phyloP scores from a whole-genome alignment of 2,888 invertebrate species.

The Philhelius pedissequus region DNA sequence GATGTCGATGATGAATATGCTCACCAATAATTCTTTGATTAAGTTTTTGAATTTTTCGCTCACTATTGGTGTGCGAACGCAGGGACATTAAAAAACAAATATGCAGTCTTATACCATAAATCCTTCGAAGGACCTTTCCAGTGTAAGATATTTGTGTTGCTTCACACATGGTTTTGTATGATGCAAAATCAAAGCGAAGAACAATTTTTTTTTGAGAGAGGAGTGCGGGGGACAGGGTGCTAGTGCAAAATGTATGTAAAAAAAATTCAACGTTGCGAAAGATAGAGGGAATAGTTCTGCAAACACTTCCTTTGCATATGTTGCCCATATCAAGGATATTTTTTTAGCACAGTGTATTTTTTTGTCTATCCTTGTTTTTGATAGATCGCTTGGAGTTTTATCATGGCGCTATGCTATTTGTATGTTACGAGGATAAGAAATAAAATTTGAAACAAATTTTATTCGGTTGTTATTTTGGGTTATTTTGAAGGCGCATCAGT shows the following conservation, averaged over 20 bases:
- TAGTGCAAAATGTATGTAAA: conserved; percentile 22
- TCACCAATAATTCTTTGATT: conserved; percentile 64
- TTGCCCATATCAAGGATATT: conserved; percentile 32
- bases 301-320: conserved; percentile 58
- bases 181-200: conserved; percentile 46
- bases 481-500: neutral
- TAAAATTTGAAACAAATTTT: conserved; percentile 61
- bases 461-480: conserved; percentile 47
- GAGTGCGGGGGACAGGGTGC: neutral
- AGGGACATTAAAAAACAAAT: neutral
- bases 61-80: no score
- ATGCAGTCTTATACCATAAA: conserved; percentile 35
- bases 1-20: conserved; percentile 50
- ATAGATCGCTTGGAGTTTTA: conserved; percentile 46
- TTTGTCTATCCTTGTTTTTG: neutral
- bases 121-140: conserved; percentile 23
- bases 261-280: conserved; percentile 23
- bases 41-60: conserved; percentile 62
- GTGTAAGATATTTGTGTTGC: neutral
- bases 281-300: conserved; percentile 36
- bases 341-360: neutral
- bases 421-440: conserved; percentile 4
- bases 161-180: conserved; percentile 11
- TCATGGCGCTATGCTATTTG: conserved; percentile 21
- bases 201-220: conserved; percentile 12